Evolutionary conservation across 2,797 vertebrate genomes (phyloP), one percentile per base, ranked within the genome.

Genomic region (Lepus oiostolus): DNA sequence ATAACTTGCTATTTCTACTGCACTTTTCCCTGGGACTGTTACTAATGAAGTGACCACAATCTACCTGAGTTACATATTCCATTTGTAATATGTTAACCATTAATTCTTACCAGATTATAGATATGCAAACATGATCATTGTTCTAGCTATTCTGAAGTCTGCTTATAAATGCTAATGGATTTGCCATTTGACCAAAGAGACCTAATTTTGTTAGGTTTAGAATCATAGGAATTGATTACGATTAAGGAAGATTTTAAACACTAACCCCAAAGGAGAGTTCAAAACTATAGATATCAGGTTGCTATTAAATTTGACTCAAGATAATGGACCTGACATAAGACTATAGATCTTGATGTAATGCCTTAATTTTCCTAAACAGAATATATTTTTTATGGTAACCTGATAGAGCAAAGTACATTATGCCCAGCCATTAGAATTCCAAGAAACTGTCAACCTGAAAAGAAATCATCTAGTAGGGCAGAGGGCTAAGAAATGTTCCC

Each of bases 361-460:
- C 16, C 50, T 92, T 94, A 96, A 95, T 96, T 95, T 96, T 94
- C 13, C 88, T 91, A 83, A 97, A 95, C 70, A 96, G 92, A 94
- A 90, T 65, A 95, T 76, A 94, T 82, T 82, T 93, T 94, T 96
- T 92, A 91, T 70, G 58, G 71, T 65, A 93, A 92, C 62, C 81
- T 90, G 58, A 96, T 32, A 92, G 83, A 92, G 83, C 70, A 96
- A 85, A 96, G 82, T 65, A 80, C 75, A 93, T 94, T 93, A 96
- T 75, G 12, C 58, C 21, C 28, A 96, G 42, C 54, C 50, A 88
- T 71, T 85, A 90, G 75, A 96, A 97, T 92, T 96, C 95, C 92
- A 97, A 97, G 90, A 94, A 97, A 83, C 67, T 85, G 77, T 93
- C 95, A 96, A 28, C 65, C 30, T 88, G 26, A 72, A 90, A 96